Evolutionary conservation across 2,888 invertebrate species (phyloP).

Genomic region (Rugalucina vietnamica): DNA sequence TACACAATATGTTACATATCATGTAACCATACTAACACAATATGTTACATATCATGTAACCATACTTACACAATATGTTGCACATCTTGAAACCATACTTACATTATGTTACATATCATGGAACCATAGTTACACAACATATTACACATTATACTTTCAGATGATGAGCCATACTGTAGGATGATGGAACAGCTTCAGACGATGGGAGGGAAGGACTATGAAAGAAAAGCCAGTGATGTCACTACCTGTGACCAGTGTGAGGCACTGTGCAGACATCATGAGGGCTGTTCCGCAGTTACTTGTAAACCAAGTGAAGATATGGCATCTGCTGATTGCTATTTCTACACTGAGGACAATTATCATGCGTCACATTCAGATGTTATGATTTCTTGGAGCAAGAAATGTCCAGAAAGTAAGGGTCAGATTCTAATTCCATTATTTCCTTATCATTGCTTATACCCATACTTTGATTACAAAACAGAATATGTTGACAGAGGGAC

Average conservation of each 20-base stretch:
- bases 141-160: no score
- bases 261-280: background rate
- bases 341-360: slow-evolving; percentile 1
- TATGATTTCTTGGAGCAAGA: slow-evolving; percentile 7
- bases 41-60: no score
- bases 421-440: no score
- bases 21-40: no score
- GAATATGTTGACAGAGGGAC: no score
- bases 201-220: background rate
- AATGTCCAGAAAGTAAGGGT: slow-evolving; percentile 14
- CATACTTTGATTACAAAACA: no score
- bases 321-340: background rate
- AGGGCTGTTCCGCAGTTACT: background rate
- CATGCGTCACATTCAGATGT: background rate
- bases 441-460: no score
- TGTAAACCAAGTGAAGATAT: background rate
- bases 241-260: background rate
- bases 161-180: background rate
- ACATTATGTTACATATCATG: no score
- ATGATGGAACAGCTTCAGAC: background rate
- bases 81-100: no score
- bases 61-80: no score
- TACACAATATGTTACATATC: no score
- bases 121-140: no score
- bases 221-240: background rate